phyloP scores from a whole-genome alignment of 2,888 invertebrate species.

The Eupithecia subumbrata region DNA sequence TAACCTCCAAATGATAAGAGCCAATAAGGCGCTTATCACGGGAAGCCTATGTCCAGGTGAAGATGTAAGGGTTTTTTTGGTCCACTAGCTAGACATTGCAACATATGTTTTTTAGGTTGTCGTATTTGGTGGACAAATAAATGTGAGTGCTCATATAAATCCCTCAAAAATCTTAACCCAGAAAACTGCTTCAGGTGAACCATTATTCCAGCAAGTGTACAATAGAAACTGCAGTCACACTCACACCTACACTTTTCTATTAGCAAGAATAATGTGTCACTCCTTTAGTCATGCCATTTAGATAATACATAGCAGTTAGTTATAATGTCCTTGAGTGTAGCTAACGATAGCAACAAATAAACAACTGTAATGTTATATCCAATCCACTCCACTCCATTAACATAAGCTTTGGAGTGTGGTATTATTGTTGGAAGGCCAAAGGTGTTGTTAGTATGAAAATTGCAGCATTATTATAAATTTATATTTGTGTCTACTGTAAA shows the following conservation, averaged over 20 bases:
- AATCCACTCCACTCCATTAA: not conserved
- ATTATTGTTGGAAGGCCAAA: not conserved
- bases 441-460: not conserved
- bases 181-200: not conserved
- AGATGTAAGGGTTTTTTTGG: no score
- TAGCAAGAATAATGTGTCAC: slow-evolving; percentile 21
- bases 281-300: slow-evolving; percentile 15
- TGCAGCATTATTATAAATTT: not conserved
- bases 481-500: not conserved
- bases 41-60: no score
- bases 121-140: not conserved
- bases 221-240: not conserved
- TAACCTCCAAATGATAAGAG: no score
- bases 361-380: not conserved
- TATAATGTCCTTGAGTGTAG: not conserved
- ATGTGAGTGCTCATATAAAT: not conserved
- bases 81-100: no score
- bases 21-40: no score
- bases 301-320: not conserved
- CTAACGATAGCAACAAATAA: not conserved
- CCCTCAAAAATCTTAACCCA: not conserved
- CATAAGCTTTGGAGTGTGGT: not conserved
- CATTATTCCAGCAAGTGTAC: not conserved
- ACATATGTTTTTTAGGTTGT: no score
- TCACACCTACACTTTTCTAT: slow-evolving; percentile 11